A percentile compares a stretch with the other conserved stretches of the same genome.
phyloP scores from a whole-genome alignment of 2,888 invertebrate species.

The Agrotis exclamationis region DNA sequence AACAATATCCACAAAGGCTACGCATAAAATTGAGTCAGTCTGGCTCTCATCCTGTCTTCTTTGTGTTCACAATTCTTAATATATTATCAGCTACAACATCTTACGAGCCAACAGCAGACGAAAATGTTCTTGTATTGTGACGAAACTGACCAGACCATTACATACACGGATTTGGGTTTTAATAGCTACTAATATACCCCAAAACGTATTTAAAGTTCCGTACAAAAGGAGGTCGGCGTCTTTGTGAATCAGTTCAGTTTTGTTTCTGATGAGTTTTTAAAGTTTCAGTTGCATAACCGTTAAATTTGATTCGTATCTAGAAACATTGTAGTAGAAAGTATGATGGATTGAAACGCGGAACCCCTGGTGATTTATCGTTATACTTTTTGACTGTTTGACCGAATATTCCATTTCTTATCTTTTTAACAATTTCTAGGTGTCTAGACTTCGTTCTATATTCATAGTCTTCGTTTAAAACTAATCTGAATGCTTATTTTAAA shows the following conservation, averaged over 20 bases:
- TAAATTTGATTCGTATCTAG: constrained; percentile 39
- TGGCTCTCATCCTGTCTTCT: constrained; percentile 47
- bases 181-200: constrained; percentile 44
- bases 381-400: constrained; percentile 25
- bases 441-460: constrained; percentile 32
- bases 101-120: constrained; percentile 4
- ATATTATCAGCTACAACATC: constrained; percentile 42
- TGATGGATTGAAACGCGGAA: constrained; percentile 37
- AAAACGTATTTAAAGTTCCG: constrained; percentile 36
- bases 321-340: constrained; percentile 47
- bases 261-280: constrained; percentile 36
- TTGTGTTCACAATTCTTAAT: constrained; percentile 39
- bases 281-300: constrained; percentile 34
- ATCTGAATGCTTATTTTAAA: constrained; percentile 33
- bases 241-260: constrained; percentile 31
- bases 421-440: constrained; percentile 26
- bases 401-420: constrained; percentile 35
- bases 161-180: constrained; percentile 41
- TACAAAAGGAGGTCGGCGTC: constrained; percentile 34
- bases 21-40: constrained; percentile 35
- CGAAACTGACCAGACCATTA: constrained; percentile 37
- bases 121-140: constrained; percentile 27
- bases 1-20: constrained; percentile 8
- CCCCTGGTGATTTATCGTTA: constrained; percentile 20
- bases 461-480: constrained; percentile 4